Conservation (phyloP, 2,113 vertebrate species). For the Hippocampus abdominalis region DNA sequence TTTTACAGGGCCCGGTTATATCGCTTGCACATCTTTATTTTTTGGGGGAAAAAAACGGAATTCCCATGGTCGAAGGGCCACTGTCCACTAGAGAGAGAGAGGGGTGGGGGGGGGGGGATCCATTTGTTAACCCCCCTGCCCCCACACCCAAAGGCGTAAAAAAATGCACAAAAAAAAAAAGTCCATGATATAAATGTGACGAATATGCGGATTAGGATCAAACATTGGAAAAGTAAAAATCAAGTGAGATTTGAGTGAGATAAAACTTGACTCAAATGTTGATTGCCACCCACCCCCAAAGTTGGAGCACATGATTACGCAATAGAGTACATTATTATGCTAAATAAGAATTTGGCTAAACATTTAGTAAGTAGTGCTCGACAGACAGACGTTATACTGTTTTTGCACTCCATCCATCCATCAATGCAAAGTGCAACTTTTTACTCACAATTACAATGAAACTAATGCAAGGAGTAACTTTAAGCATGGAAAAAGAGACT, state of each 20-base stretch:
- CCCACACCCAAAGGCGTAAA: neutral
- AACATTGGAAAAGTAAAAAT: neutral
- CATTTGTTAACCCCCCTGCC: neutral
- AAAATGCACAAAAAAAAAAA: neutral
- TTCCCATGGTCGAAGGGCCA: slow-evolving; percentile 66
- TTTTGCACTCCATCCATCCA: no score
- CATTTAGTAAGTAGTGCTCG: no score
- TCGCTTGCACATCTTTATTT: slow-evolving; percentile 69
- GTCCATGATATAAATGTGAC: neutral
- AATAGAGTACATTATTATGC: no score
- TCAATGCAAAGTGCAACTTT: no score
- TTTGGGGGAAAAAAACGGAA: slow-evolving; percentile 46
- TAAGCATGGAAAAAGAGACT: no score
- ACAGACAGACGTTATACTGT: no score
- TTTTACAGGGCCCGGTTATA: slow-evolving; percentile 76
- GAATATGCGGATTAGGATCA: neutral
- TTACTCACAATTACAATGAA: no score
- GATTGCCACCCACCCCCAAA: no score
- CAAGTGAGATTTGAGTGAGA: neutral
- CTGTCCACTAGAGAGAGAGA: slow-evolving; percentile 23
- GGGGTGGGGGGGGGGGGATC: no score
- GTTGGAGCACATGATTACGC: no score
- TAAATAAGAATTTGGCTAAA: no score
- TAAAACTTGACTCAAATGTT: neutral
- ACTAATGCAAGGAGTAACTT: no score